phyloP scores from a whole-genome alignment of 2,888 invertebrate species.

The Nephrotoma flavescens region DNA sequence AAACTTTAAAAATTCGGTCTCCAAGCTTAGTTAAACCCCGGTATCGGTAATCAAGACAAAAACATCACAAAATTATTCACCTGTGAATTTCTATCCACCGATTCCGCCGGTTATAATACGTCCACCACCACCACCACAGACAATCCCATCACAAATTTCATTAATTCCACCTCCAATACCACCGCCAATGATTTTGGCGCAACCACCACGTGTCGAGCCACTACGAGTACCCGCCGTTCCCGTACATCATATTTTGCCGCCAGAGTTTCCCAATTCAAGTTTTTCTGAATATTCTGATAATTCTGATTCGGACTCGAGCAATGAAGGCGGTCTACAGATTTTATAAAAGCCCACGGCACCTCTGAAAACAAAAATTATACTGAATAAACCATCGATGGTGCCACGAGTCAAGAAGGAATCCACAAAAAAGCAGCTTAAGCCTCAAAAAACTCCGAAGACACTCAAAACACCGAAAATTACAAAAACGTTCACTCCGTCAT shows the following conservation, averaged over 20 bases:
- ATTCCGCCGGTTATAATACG: slow-evolving; percentile 31
- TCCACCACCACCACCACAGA: slow-evolving; percentile 22
- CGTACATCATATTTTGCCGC: slow-evolving; percentile 15
- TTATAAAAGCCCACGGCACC: background rate
- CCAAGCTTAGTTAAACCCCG: background rate
- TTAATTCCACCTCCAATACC: slow-evolving; percentile 12
- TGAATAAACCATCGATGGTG: slow-evolving; percentile 15
- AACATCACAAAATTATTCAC: slow-evolving; percentile 12
- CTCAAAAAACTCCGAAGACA: background rate
- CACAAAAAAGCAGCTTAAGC: background rate
- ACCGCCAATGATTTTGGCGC: slow-evolving; percentile 12
- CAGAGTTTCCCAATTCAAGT: background rate
- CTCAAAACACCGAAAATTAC: background rate
- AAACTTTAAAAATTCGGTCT: slow-evolving; percentile 13
- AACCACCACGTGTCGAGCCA: slow-evolving; percentile 14
- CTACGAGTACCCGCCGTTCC: slow-evolving; percentile 17
- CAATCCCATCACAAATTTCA: slow-evolving; percentile 16
- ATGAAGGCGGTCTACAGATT: slow-evolving; percentile 8
- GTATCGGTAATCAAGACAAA: slow-evolving; percentile 7
- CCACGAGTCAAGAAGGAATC: background rate
- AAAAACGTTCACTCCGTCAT: background rate
- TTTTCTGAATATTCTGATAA: slow-evolving; percentile 17
- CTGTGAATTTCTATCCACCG: slow-evolving; percentile 25
- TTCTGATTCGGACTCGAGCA: slow-evolving; percentile 25
- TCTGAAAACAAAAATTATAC: slow-evolving; percentile 8